Conservation (phyloP, 92 coral and sea anemone species). For the Siderastrea radians region DNA sequence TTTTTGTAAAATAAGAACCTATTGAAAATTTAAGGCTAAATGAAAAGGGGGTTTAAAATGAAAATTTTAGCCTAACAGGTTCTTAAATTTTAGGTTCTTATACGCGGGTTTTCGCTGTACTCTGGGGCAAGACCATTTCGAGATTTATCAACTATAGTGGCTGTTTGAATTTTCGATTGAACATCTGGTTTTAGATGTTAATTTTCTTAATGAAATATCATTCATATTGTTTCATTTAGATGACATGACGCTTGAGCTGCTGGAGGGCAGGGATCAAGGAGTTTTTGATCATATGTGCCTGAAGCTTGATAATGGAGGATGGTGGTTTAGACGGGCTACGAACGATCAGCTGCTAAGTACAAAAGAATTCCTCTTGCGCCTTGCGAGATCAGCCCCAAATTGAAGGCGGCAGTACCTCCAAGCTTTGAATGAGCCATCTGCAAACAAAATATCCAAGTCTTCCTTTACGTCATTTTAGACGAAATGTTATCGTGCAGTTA, state of each 20-base stretch:
- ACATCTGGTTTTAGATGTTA: too few relatives aligned
- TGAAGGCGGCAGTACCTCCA: background rate
- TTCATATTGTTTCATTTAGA: too few relatives aligned
- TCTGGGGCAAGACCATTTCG: too few relatives aligned
- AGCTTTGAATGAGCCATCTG: background rate
- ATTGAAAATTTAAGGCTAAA: too few relatives aligned
- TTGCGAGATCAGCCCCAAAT: background rate
- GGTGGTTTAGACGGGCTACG: slow-evolving; percentile 16
- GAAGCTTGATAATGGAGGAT: background rate
- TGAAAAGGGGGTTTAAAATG: too few relatives aligned
- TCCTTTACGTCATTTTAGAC: background rate
- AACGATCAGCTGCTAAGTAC: slow-evolving; percentile 29
- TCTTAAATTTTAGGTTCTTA: too few relatives aligned
- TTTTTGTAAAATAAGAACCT: too few relatives aligned
- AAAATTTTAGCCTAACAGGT: too few relatives aligned
- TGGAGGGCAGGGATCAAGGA: slow-evolving; percentile 23
- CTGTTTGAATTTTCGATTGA: too few relatives aligned
- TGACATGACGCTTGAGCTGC: slow-evolving; percentile 33
- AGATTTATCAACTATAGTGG: too few relatives aligned
- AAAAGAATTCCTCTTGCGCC: background rate
- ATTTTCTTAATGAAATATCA: too few relatives aligned
- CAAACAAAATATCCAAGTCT: background rate
- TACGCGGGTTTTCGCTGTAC: too few relatives aligned
- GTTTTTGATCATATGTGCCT: slow-evolving; percentile 31
- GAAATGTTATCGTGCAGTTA: background rate